Evolutionary conservation across 2,888 invertebrate genomes (phyloP), one percentile per base, ranked within the genome.

Genomic region (Apamea sordens): DNA sequence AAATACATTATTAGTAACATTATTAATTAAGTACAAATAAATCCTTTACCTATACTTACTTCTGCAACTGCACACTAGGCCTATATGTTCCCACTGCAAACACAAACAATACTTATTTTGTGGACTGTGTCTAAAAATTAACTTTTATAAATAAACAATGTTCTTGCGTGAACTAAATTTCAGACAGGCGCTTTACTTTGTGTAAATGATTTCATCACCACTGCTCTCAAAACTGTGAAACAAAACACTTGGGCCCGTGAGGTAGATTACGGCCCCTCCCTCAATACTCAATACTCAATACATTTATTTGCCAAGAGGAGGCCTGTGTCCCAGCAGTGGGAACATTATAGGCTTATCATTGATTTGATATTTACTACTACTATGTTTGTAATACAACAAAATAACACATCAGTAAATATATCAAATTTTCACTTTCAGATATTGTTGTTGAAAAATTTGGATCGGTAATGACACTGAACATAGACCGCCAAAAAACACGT

Each of bases 401-500:
- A 18, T 0, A 28, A 61, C 28, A 61, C 28, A 15, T 61, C 28
- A 15, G n/a, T 59, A 32, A 4, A 10, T 32, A 32, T 32, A 32
- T 10, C 36, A 53, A 41, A 13, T 65, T 15, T 18, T 41, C 15
- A 18, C 56, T 92, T 90, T 21, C 89, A 96, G 96, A 95, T 88
- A 94, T 97, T 21, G 76, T 97, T 6, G 91, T 98, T 11, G 98
- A 98, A 82, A 98, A 97, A 88, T 96, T 97, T 81, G 98, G 97
- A 15, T 94, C 97, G 41, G 96, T 99, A 24, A 98, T 98, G 50
- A 97, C 98, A 72, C 98, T 99, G 77, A 99, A 98, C n/a, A 98
- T 99, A 79, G 99, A 99, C 93, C 97, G 99, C 21, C 98, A 98
- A 18, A 97, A 97, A 56, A 98, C 98, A 88, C 97, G 99, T 67